Evolutionary conservation across 1,140 invertebrate genomes (phyloP).

Genomic region (Geopemphigus sp.): DNA sequence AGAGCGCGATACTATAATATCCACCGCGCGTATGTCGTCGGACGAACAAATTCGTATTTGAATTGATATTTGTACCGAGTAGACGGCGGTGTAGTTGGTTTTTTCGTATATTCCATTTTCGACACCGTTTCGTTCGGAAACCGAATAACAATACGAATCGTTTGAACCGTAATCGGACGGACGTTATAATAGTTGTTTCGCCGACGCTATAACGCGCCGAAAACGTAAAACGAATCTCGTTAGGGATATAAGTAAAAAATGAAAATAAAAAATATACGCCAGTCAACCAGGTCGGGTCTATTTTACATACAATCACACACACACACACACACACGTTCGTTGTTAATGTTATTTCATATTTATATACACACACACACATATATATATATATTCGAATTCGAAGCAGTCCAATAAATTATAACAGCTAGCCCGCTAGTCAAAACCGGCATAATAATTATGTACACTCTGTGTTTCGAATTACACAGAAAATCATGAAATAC

Average conservation of each 20-base stretch:
- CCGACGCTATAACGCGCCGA: too few species aligned
- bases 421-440: conserved; percentile 42
- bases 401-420: conserved; percentile 50
- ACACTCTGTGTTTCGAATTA: conserved; percentile 28
- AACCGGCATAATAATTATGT: conserved; percentile 38
- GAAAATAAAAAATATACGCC: background rate
- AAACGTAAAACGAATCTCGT: conserved; percentile 7
- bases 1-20: background rate
- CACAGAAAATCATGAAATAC: conserved; percentile 41
- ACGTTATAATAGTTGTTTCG: background rate
- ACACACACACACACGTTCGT: background rate
- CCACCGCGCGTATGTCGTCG: background rate
- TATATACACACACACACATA: too few species aligned
- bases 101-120: background rate
- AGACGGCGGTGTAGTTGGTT: too few species aligned
- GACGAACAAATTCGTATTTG: background rate
- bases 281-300: background rate
- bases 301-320: conserved; percentile 20
- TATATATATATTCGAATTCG: background rate
- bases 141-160: background rate
- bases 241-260: background rate
- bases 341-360: conserved; percentile 24
- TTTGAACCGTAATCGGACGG: background rate
- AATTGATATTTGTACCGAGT: too few species aligned
- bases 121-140: background rate